These are phyloP conservation scores for Zosterops hypoxanthus DNA, from an alignment of 2,113 vertebrate genomes.

Conservation along the genomic window DNA sequence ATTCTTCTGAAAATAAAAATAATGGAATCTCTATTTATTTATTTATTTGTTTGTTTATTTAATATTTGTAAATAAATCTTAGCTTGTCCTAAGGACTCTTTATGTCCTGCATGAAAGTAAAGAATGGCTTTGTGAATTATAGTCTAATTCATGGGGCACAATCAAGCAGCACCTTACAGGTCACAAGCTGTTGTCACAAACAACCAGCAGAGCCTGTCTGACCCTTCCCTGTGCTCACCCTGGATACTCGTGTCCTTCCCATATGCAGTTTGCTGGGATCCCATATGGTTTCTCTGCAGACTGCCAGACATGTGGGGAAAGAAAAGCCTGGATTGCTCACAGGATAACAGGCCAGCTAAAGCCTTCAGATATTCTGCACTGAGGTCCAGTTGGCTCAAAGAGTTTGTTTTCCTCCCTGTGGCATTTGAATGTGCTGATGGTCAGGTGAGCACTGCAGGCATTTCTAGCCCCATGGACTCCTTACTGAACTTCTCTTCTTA, in stretches of 20 bases:
- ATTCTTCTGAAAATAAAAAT: slow-evolving; percentile 17
- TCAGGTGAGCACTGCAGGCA: background rate
- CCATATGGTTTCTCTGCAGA: slow-evolving; percentile 82
- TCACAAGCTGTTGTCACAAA: slow-evolving; percentile 57
- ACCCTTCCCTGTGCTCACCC: slow-evolving; percentile 70
- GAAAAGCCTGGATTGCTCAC: slow-evolving; percentile 37
- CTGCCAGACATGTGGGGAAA: slow-evolving; percentile 51
- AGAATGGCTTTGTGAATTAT: slow-evolving; percentile 56
- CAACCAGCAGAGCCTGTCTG: slow-evolving; percentile 52
- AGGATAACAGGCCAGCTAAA: slow-evolving; percentile 9
- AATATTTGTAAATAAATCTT: slow-evolving; percentile 65
- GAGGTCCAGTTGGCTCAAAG: slow-evolving; percentile 50
- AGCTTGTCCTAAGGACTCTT: slow-evolving; percentile 52
- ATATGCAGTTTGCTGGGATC: slow-evolving; percentile 16
- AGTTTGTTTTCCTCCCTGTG: background rate
- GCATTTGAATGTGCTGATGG: background rate
- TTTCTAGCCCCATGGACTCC: background rate
- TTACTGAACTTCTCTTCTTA: background rate
- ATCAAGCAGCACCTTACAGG: slow-evolving; percentile 60
- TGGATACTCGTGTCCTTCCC: slow-evolving; percentile 46
- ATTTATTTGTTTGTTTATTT: background rate
- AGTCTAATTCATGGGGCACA: slow-evolving; percentile 60
- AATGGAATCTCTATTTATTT: background rate
- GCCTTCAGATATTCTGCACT: slow-evolving; percentile 41
- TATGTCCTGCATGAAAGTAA: slow-evolving; percentile 30